phyloP scores from a whole-genome alignment of 2,888 invertebrate species.

The Drosophila macrospina region DNA sequence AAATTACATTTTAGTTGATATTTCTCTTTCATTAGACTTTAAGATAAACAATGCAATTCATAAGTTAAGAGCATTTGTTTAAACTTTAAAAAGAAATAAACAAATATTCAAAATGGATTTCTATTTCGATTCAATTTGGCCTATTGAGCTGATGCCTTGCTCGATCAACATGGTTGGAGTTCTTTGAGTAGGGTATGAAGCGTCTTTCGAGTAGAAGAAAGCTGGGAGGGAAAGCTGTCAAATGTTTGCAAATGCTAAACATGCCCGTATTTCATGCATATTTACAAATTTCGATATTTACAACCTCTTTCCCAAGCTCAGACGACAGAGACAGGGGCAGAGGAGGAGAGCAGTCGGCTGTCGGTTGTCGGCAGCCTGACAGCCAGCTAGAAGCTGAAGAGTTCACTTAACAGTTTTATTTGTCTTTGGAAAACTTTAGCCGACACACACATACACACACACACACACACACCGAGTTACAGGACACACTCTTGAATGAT shows the following conservation, averaged over 20 bases:
- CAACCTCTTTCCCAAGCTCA: conserved; percentile 62
- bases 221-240: conserved; percentile 27
- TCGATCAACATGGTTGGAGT: background rate
- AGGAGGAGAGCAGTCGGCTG: background rate
- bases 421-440: conserved; percentile 77
- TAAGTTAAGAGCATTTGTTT: too few relatives aligned
- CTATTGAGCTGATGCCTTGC: background rate
- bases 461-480: conserved; percentile 21
- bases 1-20: too few relatives aligned
- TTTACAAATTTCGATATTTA: conserved; percentile 80
- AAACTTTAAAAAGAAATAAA: background rate
- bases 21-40: too few relatives aligned
- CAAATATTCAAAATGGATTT: background rate
- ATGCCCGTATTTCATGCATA: conserved; percentile 79
- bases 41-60: too few relatives aligned
- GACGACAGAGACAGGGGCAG: background rate
- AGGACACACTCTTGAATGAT: conserved; percentile 63
- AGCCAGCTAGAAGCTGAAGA: conserved; percentile 67
- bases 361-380: conserved; percentile 45
- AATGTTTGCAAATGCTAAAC: conserved; percentile 79
- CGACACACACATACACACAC: conserved; percentile 31
- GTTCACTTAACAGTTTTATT: conserved; percentile 81
- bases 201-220: too few relatives aligned
- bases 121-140: background rate
- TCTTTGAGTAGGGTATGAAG: conserved; percentile 9